phyloP scores from a whole-genome alignment of 2,797 vertebrate genomes.

The Ateles fusciceps region DNA sequence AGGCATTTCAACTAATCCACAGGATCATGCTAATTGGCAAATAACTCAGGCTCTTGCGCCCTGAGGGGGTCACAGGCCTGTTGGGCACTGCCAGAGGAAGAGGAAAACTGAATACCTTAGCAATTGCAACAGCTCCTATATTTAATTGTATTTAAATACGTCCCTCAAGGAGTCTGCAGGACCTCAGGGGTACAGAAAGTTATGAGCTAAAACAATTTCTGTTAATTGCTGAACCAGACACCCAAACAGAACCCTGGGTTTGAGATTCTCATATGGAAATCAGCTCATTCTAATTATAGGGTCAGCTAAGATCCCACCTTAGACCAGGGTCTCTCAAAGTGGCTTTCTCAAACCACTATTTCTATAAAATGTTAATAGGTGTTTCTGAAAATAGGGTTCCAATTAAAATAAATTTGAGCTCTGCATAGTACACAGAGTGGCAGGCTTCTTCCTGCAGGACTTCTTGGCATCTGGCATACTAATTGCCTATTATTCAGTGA shows the following conservation, averaged over 20 bases:
- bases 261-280: neutral
- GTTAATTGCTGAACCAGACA: slow-evolving; percentile 71
- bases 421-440: neutral
- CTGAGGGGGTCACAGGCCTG: slow-evolving; percentile 26
- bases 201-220: slow-evolving; percentile 52
- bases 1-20: slow-evolving; percentile 31
- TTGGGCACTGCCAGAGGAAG: slow-evolving; percentile 27
- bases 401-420: slow-evolving; percentile 46
- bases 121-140: neutral
- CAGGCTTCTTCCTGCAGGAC: slow-evolving; percentile 30
- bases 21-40: slow-evolving; percentile 62
- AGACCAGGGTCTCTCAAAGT: neutral
- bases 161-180: slow-evolving; percentile 55
- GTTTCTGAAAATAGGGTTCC: slow-evolving; percentile 54
- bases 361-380: slow-evolving; percentile 50
- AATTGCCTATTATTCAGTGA: slow-evolving; percentile 52
- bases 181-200: slow-evolving; percentile 62
- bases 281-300: neutral
- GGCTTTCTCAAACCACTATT: slow-evolving; percentile 37
- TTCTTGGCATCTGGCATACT: slow-evolving; percentile 20
- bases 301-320: neutral
- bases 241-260: slow-evolving; percentile 46
- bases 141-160: slow-evolving; percentile 53
- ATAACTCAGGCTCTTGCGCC: slow-evolving; percentile 34
- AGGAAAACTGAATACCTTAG: slow-evolving; percentile 15